Evolutionary conservation across 2,888 invertebrate species (phyloP).

Genomic region (Orchesella flavescens): DNA sequence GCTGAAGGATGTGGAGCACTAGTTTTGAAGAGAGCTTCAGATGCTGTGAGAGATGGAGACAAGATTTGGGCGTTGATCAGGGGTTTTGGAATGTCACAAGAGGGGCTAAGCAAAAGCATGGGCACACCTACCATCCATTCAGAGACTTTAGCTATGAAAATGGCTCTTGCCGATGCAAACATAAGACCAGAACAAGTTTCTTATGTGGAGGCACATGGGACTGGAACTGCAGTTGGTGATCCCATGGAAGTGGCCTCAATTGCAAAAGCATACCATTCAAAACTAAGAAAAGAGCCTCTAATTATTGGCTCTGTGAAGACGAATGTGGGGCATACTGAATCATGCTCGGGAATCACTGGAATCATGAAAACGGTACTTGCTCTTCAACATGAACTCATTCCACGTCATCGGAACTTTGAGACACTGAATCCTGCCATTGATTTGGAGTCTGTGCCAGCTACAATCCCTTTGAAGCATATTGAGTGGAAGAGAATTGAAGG

Average conservation of each 20-base stretch:
- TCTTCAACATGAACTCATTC: constrained; percentile 30
- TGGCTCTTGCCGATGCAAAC: constrained; percentile 77
- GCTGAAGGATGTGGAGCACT: constrained; percentile 58
- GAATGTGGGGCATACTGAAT: constrained; percentile 52
- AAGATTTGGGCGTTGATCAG: constrained; percentile 45
- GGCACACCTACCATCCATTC: constrained; percentile 67
- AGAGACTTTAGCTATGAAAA: constrained; percentile 39
- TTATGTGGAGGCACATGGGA: constrained; percentile 45
- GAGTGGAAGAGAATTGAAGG: constrained; percentile 12
- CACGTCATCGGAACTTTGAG: constrained; percentile 29
- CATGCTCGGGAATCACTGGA: constrained; percentile 43
- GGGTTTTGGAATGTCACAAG: constrained; percentile 73
- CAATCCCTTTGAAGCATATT: constrained; percentile 20
- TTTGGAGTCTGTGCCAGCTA: constrained; percentile 50
- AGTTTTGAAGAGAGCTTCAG: constrained; percentile 46
- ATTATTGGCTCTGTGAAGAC: constrained; percentile 1
- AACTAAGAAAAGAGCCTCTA: constrained; percentile 6
- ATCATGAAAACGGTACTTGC: constrained; percentile 23
- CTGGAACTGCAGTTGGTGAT: constrained; percentile 40
- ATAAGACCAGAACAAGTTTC: constrained; percentile 76
- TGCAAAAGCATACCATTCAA: background rate
- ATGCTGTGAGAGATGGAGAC: constrained; percentile 47
- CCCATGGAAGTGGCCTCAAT: background rate
- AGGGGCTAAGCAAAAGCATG: constrained; percentile 73
- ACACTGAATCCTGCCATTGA: constrained; percentile 31